Evolutionary conservation across 2,888 invertebrate genomes (phyloP).

Genomic region (Blomia tropicalis): DNA sequence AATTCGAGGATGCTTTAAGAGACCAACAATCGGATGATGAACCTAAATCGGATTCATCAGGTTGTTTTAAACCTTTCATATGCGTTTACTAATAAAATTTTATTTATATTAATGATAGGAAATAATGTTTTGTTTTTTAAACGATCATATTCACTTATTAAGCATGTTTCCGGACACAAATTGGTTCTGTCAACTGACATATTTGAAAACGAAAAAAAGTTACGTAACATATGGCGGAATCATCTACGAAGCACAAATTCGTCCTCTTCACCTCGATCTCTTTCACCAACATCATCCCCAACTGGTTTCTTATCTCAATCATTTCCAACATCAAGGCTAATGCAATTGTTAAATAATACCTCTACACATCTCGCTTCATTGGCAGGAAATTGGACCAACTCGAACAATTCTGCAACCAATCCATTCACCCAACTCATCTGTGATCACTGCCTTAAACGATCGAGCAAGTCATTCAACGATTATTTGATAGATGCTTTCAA

Average conservation of each 20-base stretch:
- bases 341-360: background rate
- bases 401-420: background rate
- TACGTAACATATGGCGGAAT: background rate
- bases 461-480: background rate
- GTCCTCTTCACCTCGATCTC: conserved; percentile 1
- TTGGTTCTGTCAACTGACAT: conserved; percentile 2
- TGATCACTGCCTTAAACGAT: conserved; percentile 20
- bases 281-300: conserved; percentile 3
- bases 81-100: background rate
- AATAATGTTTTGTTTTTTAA: conserved; percentile 3
- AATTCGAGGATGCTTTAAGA: background rate
- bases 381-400: background rate
- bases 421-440: conserved; percentile 16
- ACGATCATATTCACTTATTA: background rate
- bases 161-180: background rate
- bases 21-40: background rate
- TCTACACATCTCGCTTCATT: background rate
- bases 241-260: background rate
- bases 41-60: background rate
- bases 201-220: conserved; percentile 3
- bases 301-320: background rate
- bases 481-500: conserved; percentile 13
- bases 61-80: background rate
- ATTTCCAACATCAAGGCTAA: background rate
- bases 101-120: background rate